A percentile compares a stretch with the other conserved stretches of the same genome.
Evolutionary conservation across 2,113 vertebrate species (phyloP).

Genomic region (Aegithalos caudatus): DNA sequence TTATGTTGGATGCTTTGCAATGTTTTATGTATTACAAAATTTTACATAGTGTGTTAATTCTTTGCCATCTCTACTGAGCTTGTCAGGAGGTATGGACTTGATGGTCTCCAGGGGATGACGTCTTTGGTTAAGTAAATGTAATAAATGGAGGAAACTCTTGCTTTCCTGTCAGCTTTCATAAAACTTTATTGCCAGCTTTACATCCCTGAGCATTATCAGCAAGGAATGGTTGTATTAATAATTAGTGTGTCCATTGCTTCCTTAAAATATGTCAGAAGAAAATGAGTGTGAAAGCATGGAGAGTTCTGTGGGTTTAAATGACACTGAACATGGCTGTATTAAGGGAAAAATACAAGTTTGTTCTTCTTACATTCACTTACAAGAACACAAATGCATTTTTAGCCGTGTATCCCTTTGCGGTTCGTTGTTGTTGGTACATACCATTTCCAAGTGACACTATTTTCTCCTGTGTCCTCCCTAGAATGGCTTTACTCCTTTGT

Average conservation of each 20-base stretch:
- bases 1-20: neutral
- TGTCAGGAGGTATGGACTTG: neutral
- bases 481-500: conserved; percentile 98
- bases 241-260: neutral
- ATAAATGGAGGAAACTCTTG: neutral
- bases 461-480: conserved; percentile 39
- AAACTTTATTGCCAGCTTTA: neutral
- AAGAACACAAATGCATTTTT: neutral
- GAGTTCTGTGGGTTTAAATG: neutral
- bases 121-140: neutral
- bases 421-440: neutral
- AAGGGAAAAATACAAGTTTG: neutral
- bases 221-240: neutral
- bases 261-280: neutral
- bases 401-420: neutral
- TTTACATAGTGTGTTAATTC: neutral
- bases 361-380: neutral
- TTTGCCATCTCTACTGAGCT: neutral
- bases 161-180: neutral
- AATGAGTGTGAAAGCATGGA: neutral
- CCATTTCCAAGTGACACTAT: accelerated
- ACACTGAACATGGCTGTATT: neutral
- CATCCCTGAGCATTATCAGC: neutral
- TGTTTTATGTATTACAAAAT: neutral
- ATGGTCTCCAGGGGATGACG: neutral